Evolutionary conservation across 2,113 vertebrate genomes (phyloP).

Genomic region (Amphiprion ocellaris): DNA sequence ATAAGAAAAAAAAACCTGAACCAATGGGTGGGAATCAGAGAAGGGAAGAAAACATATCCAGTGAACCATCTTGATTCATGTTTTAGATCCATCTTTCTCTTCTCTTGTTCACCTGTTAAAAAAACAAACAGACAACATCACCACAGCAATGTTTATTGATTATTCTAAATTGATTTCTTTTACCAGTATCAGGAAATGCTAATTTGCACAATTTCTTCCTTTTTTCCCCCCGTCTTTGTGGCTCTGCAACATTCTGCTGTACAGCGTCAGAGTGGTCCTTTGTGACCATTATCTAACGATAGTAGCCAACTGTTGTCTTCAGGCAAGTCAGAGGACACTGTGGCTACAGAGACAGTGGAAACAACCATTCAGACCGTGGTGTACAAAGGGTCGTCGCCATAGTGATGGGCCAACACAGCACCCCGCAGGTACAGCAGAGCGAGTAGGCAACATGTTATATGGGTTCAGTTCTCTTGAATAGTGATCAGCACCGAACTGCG

Average conservation of each 20-base stretch:
- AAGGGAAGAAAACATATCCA: neutral
- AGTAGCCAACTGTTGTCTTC: slow-evolving; percentile 9
- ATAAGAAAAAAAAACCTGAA: neutral
- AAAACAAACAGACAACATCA: neutral
- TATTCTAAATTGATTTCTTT: too few species aligned
- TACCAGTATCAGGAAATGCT: neutral
- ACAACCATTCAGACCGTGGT: slow-evolving; percentile 76
- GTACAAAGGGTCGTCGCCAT: slow-evolving; percentile 85
- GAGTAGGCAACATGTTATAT: slow-evolving; percentile 25
- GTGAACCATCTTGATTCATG: neutral
- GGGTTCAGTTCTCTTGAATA: neutral
- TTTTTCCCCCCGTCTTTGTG: neutral
- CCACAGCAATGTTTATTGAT: too few species aligned
- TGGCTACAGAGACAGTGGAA: slow-evolving; percentile 60
- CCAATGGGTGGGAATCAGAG: neutral
- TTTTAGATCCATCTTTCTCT: neutral
- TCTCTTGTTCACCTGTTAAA: neutral
- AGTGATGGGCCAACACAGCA: slow-evolving; percentile 81
- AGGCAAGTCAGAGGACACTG: slow-evolving; percentile 75
- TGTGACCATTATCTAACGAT: slow-evolving; percentile 32
- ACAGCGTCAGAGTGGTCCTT: neutral
- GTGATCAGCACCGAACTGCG: neutral
- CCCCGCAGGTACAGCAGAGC: slow-evolving; percentile 84
- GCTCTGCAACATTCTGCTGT: slow-evolving; percentile 19
- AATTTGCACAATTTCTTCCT: neutral